Base-by-base conservation (phyloP, 2,797 vertebrate genomes). In the Ctenopoma multispine region DNA sequence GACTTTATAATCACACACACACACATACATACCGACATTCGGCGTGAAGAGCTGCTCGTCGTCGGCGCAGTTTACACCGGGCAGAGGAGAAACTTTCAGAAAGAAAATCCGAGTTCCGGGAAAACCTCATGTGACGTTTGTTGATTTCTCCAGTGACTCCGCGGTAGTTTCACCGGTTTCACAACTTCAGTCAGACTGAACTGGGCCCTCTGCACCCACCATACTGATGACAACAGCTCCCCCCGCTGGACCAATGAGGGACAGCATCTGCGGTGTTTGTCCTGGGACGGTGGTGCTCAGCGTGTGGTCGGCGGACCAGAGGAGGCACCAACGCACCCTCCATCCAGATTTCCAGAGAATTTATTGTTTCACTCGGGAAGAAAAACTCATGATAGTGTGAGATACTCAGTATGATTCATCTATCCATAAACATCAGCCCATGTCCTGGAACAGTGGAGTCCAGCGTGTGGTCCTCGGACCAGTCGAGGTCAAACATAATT, bases 201-300 rank as follows among this genome's bases (percentile, higher is more conserved):
- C 46, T 2, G 34, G 36, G 9, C 4, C 10, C 4, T n/a, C 0
- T 1, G 7, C 12, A 29, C 11, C 20, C 15, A 0, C 7, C 5
- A 72, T 84, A 36, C n/a, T 7, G 75, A 81, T 67, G 82, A 46
- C 91, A 93, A 87, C 82, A 90, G 90, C 91, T 31, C 79, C 90
- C 56, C 90, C 78, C 44, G 61, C 69, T 73, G 93, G 89, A 59
- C 0, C 11, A 0, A 41, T 20, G 12, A 1, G 48, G 69, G 1
- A 81, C 55, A 5, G 0, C 51, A 6, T 5, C 6, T 0, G 0
- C 0, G 21, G 10, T 17, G 12, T 4, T 24, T 4, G 63, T 44
- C 67, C 71, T 27, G 63, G 63, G 70, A 69, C 66, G 0, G 27
- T 20, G 69, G 62, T 20, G 51, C 6, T 57, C 50, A 4, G 41